Evolutionary conservation across 2,113 vertebrate genomes (phyloP), one percentile per base, ranked within the genome.

Genomic region (Daubentonia madagascariensis): DNA sequence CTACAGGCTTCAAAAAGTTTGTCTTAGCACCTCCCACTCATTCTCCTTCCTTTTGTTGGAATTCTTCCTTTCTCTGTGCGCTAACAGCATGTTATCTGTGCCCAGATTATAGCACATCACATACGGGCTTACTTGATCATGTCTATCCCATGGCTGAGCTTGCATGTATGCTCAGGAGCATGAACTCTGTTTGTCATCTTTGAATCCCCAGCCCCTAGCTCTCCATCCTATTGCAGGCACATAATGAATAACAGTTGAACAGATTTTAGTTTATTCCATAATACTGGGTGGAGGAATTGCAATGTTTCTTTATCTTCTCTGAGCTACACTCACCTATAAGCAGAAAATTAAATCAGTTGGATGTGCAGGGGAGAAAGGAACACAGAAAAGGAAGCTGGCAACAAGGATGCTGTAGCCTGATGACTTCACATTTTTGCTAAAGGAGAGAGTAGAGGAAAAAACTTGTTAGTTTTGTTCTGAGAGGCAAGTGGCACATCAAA

Each of bases 231-330:
- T 43, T 48, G 23, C 11, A 93, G 20, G 1, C 16, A 68, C 12
- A 50, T 45, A 76, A 48, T 52, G 48, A 86, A 83, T 14, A 73
- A n/a, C 48, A 57, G 1, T 12, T 40, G 12, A 43, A 40, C 8
- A 30, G 35, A 70, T 91, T 61, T 94, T 32, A 84, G 43, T 79
- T 59, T 78, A 79, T 79, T 86, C 52, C 45, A 85, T 73, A 85
- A 20, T 20, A 50, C 16, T 59, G 22, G 6, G 3, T 72, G 8
- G 11, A 80, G 14, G 50, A 57, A 65, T 25, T n/a, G 28, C 10
- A 94, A n/a, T 57, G 28, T 54, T 85, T 80, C 59, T 89, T 93
- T n/a, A 57, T 90, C 91, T 86, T 95, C 30, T 68, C 67, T 85
- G 57, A 88, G 70, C 52, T 85, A 18, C 4, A 57, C 3, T 22